These are phyloP conservation scores for Craseonycteris thonglongyai DNA, from an alignment of 2,113 vertebrate genomes.

Conservation along the genomic window DNA sequence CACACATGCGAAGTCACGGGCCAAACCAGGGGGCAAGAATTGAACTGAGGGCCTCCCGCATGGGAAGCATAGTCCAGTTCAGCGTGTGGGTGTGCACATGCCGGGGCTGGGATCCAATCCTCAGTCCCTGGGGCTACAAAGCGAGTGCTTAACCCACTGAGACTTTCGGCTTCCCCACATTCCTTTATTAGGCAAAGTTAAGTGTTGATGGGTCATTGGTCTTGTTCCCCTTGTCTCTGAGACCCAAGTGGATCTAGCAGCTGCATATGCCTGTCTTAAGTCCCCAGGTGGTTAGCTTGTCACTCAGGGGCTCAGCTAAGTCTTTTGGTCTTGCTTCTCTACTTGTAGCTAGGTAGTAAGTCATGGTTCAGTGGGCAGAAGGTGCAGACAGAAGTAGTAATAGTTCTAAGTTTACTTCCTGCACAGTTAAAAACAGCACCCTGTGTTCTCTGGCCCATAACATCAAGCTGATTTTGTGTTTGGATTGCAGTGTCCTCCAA, in stretches of 20 bases:
- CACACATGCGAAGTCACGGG: too few species aligned
- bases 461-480: neutral
- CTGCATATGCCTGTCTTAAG: neutral
- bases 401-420: neutral
- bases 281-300: neutral
- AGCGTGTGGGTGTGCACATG: too few species aligned
- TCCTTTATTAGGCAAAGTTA: neutral
- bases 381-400: neutral
- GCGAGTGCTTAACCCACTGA: too few species aligned
- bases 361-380: too few species aligned
- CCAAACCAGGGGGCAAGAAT: too few species aligned
- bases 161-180: too few species aligned
- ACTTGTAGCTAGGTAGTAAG: neutral
- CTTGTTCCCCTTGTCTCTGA: neutral
- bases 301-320: neutral
- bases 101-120: too few species aligned
- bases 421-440: neutral
- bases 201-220: neutral
- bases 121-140: too few species aligned
- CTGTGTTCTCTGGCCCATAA: neutral
- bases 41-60: too few species aligned
- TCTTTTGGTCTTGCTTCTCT: neutral
- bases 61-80: too few species aligned
- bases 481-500: fast-evolving
- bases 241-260: neutral